phyloP scores from a whole-genome alignment of 2,113 vertebrate species.

The Ia io region DNA sequence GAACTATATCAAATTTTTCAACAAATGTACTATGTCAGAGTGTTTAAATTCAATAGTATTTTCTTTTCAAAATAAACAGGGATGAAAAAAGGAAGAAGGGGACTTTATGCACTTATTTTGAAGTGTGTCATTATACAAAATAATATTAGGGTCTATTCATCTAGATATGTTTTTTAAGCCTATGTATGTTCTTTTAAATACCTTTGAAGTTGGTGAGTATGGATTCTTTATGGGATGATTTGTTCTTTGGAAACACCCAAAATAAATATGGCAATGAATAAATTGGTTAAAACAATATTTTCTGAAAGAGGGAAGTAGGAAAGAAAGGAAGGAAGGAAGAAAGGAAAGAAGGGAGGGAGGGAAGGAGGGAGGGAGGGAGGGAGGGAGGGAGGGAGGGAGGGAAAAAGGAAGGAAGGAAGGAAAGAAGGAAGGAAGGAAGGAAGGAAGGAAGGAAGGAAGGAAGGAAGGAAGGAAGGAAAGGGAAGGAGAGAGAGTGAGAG shows the following conservation, averaged over 20 bases:
- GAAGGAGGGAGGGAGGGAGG: background rate
- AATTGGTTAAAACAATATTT: background rate
- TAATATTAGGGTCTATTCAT: background rate
- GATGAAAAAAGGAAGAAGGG: background rate
- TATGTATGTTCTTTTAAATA: background rate
- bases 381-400: background rate
- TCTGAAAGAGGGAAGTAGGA: background rate
- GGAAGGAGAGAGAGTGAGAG: accelerated
- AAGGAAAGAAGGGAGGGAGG: no score
- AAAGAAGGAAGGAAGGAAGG: background rate
- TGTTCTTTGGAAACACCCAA: background rate
- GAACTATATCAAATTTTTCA: background rate
- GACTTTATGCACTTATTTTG: background rate
- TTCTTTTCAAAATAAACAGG: background rate
- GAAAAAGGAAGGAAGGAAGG: background rate
- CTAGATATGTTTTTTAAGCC: background rate
- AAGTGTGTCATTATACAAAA: background rate
- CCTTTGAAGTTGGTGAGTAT: background rate
- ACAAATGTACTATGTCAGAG: background rate
- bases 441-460: no score
- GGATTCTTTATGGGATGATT: background rate
- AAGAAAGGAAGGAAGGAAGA: background rate
- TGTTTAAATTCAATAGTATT: background rate
- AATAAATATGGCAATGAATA: background rate
- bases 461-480: background rate